Base-by-base conservation (phyloP, 2,888 invertebrate species). In the Microdon myrmicae region DNA sequence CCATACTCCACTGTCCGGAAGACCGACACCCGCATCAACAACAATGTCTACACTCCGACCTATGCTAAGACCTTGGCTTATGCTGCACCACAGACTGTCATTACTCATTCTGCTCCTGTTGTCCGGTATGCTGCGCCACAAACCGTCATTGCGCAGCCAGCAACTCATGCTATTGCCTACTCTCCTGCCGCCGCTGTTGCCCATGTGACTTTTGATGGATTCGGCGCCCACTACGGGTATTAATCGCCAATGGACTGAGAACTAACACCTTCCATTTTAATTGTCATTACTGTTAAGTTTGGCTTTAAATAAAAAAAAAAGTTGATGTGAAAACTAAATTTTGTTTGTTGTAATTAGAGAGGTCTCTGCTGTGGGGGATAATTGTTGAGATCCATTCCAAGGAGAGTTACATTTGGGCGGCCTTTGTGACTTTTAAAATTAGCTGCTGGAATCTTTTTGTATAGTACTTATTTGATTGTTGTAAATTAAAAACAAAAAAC, bases 141-240 rank as follows among this genome's bases (percentile, higher is more conserved):
- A 61, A 25, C 43, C 14, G 23, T 55, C 2, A 39, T 39, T 5
- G 23, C 44, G 6, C 51, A 51, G 1, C 45, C 69, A 31, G 71
- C 71, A 34, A 68, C 71, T 47, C 71, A 71, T 14, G 67, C 73
- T 31, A 68, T 84, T 72, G 47, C 75, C 73, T 48, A 79, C 76
- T 14, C 75, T 25, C 84, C 85, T 31, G 83, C 84, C 28, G 82
- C 84, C 68, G 83, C 83, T 38, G 84, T 85, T 44, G 83, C 86
- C 61, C 85, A 86, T 74, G 82, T 84, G 39, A 75, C 82, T 69
- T 86, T 85, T 82, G 82, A 79, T 67, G 85, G 85, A 67, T 79
- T 83, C 54, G 83, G 83, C 67, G 82, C 83, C 70, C 81, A 82
- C 71, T 86, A 86, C 76, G 84, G 82, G 73, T 86, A 85, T 83